A percentile compares a stretch with the other conserved stretches of the same genome.
Evolutionary conservation across 2,888 invertebrate genomes (phyloP).

Genomic region (Cerceris rybyensis): DNA sequence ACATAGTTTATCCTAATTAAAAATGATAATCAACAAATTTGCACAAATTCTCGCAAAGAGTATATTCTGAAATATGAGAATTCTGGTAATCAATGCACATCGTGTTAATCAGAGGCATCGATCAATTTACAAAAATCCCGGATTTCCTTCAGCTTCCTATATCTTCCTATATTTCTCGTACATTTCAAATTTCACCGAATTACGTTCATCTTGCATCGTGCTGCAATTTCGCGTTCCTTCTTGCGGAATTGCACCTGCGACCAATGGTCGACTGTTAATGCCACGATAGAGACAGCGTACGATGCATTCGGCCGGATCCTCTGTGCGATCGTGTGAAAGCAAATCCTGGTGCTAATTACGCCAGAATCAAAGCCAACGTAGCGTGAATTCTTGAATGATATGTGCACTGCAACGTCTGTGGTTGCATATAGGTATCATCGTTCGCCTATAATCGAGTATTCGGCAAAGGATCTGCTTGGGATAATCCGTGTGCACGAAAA

Average conservation of each 20-base stretch:
- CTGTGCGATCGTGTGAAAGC: slow-evolving; percentile 6
- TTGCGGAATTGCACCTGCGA: slow-evolving; percentile 28
- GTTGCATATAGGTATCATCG: neutral
- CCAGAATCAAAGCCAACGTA: slow-evolving; percentile 26
- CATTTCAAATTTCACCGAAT: too few relatives aligned
- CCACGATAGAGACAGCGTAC: neutral
- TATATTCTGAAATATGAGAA: too few relatives aligned
- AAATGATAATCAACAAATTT: too few relatives aligned
- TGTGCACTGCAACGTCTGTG: neutral
- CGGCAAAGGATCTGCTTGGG: slow-evolving; percentile 6
- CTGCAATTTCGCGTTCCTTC: slow-evolving; percentile 12
- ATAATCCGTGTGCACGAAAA: neutral
- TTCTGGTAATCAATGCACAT: too few relatives aligned
- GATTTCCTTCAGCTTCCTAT: too few relatives aligned
- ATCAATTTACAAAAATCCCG: too few relatives aligned
- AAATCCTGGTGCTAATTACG: slow-evolving; percentile 35
- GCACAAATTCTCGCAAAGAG: too few relatives aligned
- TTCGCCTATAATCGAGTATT: slow-evolving; percentile 8
- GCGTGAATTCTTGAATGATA: slow-evolving; percentile 47
- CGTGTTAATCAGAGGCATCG: too few relatives aligned
- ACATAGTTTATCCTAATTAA: too few relatives aligned
- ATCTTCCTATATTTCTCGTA: too few relatives aligned
- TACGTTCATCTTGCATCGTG: neutral
- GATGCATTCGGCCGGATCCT: slow-evolving; percentile 14
- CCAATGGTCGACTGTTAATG: slow-evolving; percentile 38